Base-by-base conservation (phyloP, 1,140 invertebrate genomes). In the Euschistus heros region DNA sequence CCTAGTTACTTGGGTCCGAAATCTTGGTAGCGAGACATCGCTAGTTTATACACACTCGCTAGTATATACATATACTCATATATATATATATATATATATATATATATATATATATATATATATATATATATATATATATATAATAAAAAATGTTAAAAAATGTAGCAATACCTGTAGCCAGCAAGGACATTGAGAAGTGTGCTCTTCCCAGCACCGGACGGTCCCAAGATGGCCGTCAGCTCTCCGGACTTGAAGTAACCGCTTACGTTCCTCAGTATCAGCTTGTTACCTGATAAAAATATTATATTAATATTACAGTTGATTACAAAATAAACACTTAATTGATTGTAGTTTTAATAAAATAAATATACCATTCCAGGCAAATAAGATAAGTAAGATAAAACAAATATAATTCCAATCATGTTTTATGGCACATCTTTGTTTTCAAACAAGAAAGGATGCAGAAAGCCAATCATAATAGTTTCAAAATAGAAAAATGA, bases 121-220 rank as follows among this genome's bases (percentile, higher is more conserved):
- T 2, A 57, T 22, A 20, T 6, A 13, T 46, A 46, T 46, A n/a
- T 46, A 46, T 46, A 46, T 46, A 13, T 46, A 13, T n/a, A n/a
- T n/a, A n/a, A n/a, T n/a, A n/a, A 44, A 44, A 3, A 24, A 55
- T 24, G 14, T 24, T 22, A 55, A 55, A 55, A 24, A 55, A 2
- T 24, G 6, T 37, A 61, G n/a, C 27, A 18, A 61, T 79, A 92
- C 90, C 85, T 90, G 75, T 91, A 93, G 68, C 89, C 90, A 10
- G 91, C 89, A 15, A 92, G 75, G 66, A 92, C 80, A 71, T 94
- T 92, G 5, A 94, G 77, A 5, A 94, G 75, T 0, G 92, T 94
- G 30, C 88, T 92, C 77, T 97, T 97, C 18, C 93, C 94, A 1
- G 92, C 88, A 6, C 92, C 92, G 0, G 91, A 94, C 6, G 90